Base-by-base conservation (phyloP, 1,140 invertebrate species). In the Heterodera schachtii region DNA sequence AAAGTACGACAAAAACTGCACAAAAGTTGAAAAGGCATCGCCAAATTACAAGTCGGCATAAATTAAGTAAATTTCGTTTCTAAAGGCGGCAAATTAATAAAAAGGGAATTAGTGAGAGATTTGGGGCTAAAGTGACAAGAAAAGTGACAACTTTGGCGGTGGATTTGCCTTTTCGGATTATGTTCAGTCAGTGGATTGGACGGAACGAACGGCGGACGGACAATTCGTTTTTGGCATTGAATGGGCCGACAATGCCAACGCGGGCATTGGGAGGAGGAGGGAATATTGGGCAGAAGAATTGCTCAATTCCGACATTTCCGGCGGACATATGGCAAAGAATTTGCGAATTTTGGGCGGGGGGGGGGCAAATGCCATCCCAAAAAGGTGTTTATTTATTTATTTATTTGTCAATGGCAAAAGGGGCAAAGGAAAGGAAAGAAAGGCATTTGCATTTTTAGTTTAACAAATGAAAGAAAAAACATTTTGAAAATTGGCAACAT, bases 61-160 rank as follows among this genome's bases (percentile, higher is more conserved):
- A 60, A 60, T 60, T 11, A 16, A 41, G 1, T 6, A 13, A 43
- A 13, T 71, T 71, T 71, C 21, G 21, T 11, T 13, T 71, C 19
- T 71, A 41, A 71, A 19, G 69, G 21, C 69, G 69, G 69, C 69
- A 6, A 69, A 71, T 41, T 46, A 71, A 71, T 11, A 64, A 64
- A 64, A 60, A 60, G 57, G 57, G 52, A 52, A 19, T 64, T 64
- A 11, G 52, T n/a, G 57, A 19, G 57, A 16, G 57, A 64, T 64
- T 64, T 64, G 16, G 4, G 11, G 57, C 19, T 13, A 19, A 64
- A 64, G 57, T 64, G 69, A 71, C 41, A 71, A 46, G 69, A 46
- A 71, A 71, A 16, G 69, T 71, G 69, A 71, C 69, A 71, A 71
- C 41, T 71, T 71, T 71, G 69, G 69, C 69, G 31, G 44, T 46